These are phyloP conservation scores for Rhabdophis nuchalis DNA, from an alignment of 2,797 vertebrate species.

Conservation along the genomic window DNA sequence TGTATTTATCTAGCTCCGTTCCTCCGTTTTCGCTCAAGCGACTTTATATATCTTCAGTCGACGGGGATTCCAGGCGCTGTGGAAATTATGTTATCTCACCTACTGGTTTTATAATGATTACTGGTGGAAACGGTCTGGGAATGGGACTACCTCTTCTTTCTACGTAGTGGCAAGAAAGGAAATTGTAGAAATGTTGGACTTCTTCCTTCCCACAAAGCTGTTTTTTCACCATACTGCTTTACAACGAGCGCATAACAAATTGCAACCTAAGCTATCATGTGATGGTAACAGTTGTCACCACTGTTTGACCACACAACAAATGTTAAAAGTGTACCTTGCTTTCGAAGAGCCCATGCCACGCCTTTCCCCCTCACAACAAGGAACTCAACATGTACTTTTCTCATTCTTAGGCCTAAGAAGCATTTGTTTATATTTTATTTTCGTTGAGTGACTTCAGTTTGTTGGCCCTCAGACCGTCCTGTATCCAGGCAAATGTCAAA, in stretches of 20 bases:
- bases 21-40: neutral
- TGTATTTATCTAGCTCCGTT: neutral
- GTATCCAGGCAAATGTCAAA: neutral
- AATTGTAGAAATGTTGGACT: neutral
- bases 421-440: neutral
- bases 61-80: neutral
- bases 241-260: neutral
- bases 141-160: neutral
- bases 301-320: neutral
- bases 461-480: neutral
- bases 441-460: neutral
- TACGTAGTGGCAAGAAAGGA: neutral
- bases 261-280: neutral
- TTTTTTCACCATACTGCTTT: neutral
- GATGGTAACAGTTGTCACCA: neutral
- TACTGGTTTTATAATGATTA: neutral
- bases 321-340: neutral
- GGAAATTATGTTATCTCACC: neutral
- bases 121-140: neutral
- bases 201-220: neutral
- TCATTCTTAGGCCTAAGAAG: neutral
- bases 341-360: neutral
- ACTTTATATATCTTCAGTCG: neutral
- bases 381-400: neutral
- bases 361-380: fast-evolving